Base-by-base conservation (phyloP, 2,797 vertebrate genomes). In the Antrozous pallidus region DNA sequence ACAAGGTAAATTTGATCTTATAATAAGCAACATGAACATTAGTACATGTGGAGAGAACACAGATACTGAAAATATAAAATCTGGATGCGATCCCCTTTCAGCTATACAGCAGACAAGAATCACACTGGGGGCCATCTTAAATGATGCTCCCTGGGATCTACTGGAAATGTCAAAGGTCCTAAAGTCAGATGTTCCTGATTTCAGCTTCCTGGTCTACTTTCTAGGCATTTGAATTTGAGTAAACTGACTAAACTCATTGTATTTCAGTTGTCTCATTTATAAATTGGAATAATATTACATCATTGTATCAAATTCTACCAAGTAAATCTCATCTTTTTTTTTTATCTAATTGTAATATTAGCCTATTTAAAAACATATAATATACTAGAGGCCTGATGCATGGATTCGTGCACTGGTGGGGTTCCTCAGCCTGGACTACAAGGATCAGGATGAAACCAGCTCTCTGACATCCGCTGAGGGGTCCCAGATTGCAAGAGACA, bases 241-340 rank as follows among this genome's bases (percentile, higher is more conserved):
- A 95, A 89, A 61, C 24, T 69, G 63, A 88, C 14, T 74, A 70
- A 81, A 89, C 6, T 82, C 38, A 56, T 31, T 89, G 56, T 61
- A 24, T 85, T 31, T 77, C 40, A 71, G 6, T 38, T 75, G 47
- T 22, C 22, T 89, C 26, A 63, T 71, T 70, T 89, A 14, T 47
- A 71, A 65, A 92, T 70, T 79, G 12, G 16, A 42, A 33, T 85
- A 81, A 56, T 70, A 75, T 38, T 80, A 88, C 13, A 14, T 81
- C 67, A 81, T 81, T 86, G 28, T 42, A 74, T 51, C 8, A 79
- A 91, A 88, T 94, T 28, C 28, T 88, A 69, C 58, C 51, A 95
- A 75, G 79, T 65, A 63, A n/a, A 84, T 70, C 5, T 84, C 71
- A 61, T 83, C n/a, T n/a, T 58, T 79, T 58, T 90, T 49, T 6